Evolutionary conservation across 2,888 invertebrate species (phyloP).

Genomic region (Apamea sordens): DNA sequence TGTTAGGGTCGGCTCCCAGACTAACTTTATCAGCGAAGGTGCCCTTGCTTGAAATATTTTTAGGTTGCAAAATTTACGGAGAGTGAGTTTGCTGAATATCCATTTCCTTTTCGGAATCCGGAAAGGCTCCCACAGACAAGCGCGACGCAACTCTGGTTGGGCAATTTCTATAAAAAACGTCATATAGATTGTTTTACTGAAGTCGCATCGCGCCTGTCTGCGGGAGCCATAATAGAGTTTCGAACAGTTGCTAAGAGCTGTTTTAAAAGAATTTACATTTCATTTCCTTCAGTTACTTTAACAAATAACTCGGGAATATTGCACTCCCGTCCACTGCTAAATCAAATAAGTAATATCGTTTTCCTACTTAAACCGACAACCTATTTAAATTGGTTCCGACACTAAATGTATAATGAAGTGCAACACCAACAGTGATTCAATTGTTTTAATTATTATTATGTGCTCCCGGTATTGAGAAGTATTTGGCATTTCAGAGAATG

Average conservation of each 20-base stretch:
- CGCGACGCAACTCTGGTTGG: background rate
- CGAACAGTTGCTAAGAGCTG: no score
- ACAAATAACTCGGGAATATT: background rate
- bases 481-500: background rate
- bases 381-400: conserved; percentile 24
- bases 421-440: background rate
- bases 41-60: background rate
- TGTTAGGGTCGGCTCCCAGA: no score
- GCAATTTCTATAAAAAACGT: background rate
- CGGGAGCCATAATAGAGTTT: background rate
- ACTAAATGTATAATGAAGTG: conserved; percentile 30
- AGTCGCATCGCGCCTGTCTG: background rate
- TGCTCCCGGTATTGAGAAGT: background rate
- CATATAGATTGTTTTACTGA: background rate
- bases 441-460: conserved; percentile 10
- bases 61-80: conserved; percentile 9
- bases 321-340: background rate
- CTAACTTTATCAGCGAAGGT: no score
- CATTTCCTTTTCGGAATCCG: background rate
- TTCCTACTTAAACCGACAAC: background rate
- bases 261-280: no score
- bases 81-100: background rate
- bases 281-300: background rate
- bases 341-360: no score
- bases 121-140: background rate